A percentile compares a stretch with the other conserved stretches of the same genome.
phyloP scores from a whole-genome alignment of 2,113 vertebrate genomes.

The Zosterops hypoxanthus region DNA sequence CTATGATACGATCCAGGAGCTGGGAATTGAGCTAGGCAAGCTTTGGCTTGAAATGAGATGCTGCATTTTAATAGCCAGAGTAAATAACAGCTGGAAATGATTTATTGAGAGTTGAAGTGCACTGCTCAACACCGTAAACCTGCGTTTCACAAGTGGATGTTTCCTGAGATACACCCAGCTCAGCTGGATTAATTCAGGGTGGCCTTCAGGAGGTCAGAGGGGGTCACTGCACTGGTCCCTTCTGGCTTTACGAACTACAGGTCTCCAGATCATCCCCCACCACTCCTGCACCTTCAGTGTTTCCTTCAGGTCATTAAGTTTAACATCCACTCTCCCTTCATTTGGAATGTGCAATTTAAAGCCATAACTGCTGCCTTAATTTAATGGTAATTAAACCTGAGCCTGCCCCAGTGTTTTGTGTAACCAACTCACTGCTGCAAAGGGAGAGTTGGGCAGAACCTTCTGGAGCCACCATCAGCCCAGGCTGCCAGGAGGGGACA shows the following conservation, averaged over 20 bases:
- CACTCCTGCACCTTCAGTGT: neutral
- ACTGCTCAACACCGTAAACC: neutral
- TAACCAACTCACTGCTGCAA: neutral
- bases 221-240: neutral
- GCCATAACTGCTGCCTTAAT: slow-evolving; percentile 42
- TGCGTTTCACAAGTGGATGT: neutral
- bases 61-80: neutral
- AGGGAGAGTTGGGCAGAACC: neutral
- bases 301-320: slow-evolving; percentile 66
- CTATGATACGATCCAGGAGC: neutral
- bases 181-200: neutral
- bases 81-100: slow-evolving; percentile 41
- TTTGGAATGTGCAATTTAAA: slow-evolving; percentile 62
- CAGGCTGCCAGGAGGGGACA: neutral
- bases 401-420: neutral
- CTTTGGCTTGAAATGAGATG: slow-evolving; percentile 1
- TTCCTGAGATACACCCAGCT: neutral
- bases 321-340: slow-evolving; percentile 64
- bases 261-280: neutral
- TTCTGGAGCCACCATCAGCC: neutral
- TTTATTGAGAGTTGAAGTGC: neutral
- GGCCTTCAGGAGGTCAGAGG: neutral
- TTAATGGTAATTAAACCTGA: slow-evolving; percentile 35
- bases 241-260: neutral
- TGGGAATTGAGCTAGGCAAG: neutral